Evolutionary conservation across 2,888 invertebrate species (phyloP), one percentile per base, ranked within the genome.

Genomic region (Macaria notata): DNA sequence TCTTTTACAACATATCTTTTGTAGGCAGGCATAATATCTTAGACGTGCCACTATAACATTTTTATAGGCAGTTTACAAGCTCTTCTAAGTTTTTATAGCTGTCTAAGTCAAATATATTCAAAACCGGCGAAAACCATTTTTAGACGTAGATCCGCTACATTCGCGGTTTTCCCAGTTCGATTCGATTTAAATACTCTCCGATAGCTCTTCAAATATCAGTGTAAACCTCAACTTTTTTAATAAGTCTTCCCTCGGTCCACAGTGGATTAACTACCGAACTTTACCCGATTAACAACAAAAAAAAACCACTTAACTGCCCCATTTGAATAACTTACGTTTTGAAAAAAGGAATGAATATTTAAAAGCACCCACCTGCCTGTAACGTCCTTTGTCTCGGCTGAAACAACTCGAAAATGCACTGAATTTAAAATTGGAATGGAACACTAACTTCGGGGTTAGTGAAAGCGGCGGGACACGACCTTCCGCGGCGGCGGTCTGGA

Each of bases 141-240:
- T 36, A 36, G 33, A 36, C 33, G 33, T 36, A 36, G 33, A 54
- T n/a, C 46, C 41, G 52, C 36, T 36, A 36, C 31, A 44, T 31
- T 48, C 3, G 8, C 5, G 5, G 5, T 41, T 41, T 54, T 51
- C 47, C 57, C 30, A 39, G 3, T 29, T 7, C 31, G 58, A 50
- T 50, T 58, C 47, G 56, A 65, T 60, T 49, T 72, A 75, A 81
- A 78, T 68, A 69, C 68, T 68, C 72, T 9, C 61, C 71, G 68
- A 78, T 71, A 68, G 69, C 75, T 78, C 73, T 81, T 82, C 76
- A 79, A 80, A 79, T 72, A 75, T 66, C 71, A 68, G 70, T 59
- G 70, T 63, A 68, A 78, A 71, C 73, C 76, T 71, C 50, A 83
- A 86, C 84, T 86, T 87, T 86, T 87, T 85, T 86, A 86, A 86